phyloP scores from a whole-genome alignment of 2,113 vertebrate genomes.

The Apteryx owenii region DNA sequence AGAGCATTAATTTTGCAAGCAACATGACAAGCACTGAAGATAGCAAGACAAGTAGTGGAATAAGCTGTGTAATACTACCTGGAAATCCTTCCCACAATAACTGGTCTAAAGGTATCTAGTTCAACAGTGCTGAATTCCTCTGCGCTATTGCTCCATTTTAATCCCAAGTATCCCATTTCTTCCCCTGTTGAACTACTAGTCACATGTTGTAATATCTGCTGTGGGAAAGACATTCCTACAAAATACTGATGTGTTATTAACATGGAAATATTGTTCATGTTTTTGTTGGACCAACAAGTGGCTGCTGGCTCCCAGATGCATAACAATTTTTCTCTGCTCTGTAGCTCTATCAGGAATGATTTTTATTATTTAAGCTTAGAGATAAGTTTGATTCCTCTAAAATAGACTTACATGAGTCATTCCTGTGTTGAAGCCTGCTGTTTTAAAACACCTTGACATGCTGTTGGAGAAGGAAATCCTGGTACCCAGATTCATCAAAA shows the following conservation, averaged over 20 bases:
- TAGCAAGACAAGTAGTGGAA: background rate
- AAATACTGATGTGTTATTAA: background rate
- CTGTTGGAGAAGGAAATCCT: background rate
- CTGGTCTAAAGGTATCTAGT: background rate
- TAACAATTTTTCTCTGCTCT: background rate
- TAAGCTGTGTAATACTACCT: background rate
- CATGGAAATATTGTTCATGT: background rate
- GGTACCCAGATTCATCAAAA: background rate
- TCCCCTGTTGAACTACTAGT: background rate
- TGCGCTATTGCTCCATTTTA: background rate
- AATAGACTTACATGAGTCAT: background rate
- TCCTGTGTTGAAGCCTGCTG: background rate
- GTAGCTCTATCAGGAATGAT: background rate
- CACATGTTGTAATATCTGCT: background rate
- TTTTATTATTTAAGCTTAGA: background rate
- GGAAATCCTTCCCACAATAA: background rate
- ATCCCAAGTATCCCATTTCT: background rate
- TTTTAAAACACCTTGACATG: background rate
- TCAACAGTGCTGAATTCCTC: background rate
- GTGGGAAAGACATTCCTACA: background rate
- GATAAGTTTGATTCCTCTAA: background rate
- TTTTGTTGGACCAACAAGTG: slow-evolving; percentile 11
- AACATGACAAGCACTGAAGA: background rate
- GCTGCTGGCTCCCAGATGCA: background rate
- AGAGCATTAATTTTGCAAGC: background rate